A percentile compares a stretch with the other conserved stretches of the same genome.
Evolutionary conservation across 2,888 invertebrate species (phyloP).

Genomic region (Hypomecis punctinalis): DNA sequence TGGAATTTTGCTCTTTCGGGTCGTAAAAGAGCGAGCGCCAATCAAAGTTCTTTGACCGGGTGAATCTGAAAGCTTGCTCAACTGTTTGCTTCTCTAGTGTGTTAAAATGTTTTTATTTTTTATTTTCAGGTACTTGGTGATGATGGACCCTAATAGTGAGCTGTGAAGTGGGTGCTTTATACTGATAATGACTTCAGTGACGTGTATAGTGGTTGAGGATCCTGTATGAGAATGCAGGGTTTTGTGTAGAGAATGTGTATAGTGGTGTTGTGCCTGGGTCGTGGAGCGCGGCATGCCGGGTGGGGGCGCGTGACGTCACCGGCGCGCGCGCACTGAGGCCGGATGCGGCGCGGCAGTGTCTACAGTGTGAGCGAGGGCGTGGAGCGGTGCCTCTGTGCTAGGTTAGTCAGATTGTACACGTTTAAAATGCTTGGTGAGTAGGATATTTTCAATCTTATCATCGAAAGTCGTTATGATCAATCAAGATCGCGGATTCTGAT

Average conservation of each 20-base stretch:
- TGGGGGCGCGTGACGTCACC: constrained; percentile 64
- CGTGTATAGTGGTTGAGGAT: constrained; percentile 24
- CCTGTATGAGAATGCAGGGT: constrained; percentile 41
- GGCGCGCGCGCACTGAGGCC: constrained; percentile 58
- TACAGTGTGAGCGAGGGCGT: constrained; percentile 81
- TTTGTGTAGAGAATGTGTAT: constrained; percentile 39
- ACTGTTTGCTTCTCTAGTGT: constrained; percentile 7
- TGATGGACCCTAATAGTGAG: constrained; percentile 29
- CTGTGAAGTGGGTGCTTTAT: constrained; percentile 29
- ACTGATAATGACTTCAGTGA: constrained; percentile 33
- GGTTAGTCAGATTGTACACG: constrained; percentile 50
- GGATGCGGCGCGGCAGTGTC: constrained; percentile 81
- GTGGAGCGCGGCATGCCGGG: constrained; percentile 58
- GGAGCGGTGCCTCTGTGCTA: constrained; percentile 80
- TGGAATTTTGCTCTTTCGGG: constrained; percentile 48
- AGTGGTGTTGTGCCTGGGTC: constrained; percentile 48
- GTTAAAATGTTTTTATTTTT: constrained; percentile 17
- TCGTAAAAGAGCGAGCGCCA: constrained; percentile 31
- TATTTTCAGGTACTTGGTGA: constrained; percentile 36
- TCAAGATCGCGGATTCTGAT: no score
- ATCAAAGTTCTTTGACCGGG: constrained; percentile 31
- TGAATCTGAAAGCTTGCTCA: constrained; percentile 17
- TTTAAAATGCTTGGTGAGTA: no score
- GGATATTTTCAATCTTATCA: no score
- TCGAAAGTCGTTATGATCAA: no score